Evolutionary conservation across 2,888 invertebrate species (phyloP).

Genomic region (Eristalinus sepulchralis): DNA sequence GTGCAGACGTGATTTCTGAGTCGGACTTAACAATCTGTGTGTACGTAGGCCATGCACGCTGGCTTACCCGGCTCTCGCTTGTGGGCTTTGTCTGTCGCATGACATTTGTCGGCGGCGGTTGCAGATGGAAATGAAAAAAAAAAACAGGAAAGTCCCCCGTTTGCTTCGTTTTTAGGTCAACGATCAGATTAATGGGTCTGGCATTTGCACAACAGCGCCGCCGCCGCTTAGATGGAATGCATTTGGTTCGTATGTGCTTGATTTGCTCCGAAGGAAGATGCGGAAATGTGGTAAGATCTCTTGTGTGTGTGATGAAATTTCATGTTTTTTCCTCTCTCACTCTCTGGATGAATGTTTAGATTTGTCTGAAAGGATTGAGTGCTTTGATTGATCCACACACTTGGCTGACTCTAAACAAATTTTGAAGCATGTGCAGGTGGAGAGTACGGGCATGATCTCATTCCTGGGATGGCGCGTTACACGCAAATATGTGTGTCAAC

Average conservation of each 20-base stretch:
- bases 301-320: not conserved
- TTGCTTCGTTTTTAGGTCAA: not conserved
- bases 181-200: not conserved
- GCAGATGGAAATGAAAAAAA: not conserved
- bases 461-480: too few species aligned
- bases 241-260: not conserved
- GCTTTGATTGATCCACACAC: not conserved
- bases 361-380: not conserved
- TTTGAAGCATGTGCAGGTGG: not conserved
- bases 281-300: not conserved
- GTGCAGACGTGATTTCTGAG: not conserved
- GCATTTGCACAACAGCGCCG: not conserved
- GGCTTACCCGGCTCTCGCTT: not conserved
- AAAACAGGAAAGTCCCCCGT: not conserved
- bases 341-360: not conserved
- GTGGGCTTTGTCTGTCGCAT: not conserved
- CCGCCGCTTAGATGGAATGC: not conserved
- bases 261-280: not conserved
- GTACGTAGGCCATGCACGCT: not conserved
- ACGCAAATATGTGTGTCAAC: too few species aligned
- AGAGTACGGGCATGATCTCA: too few species aligned
- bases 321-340: not conserved
- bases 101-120: not conserved
- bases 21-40: not conserved
- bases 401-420: not conserved